Evolutionary conservation across 2,113 vertebrate genomes (phyloP), one percentile per base, ranked within the genome.

Genomic region (Monopterus albus): DNA sequence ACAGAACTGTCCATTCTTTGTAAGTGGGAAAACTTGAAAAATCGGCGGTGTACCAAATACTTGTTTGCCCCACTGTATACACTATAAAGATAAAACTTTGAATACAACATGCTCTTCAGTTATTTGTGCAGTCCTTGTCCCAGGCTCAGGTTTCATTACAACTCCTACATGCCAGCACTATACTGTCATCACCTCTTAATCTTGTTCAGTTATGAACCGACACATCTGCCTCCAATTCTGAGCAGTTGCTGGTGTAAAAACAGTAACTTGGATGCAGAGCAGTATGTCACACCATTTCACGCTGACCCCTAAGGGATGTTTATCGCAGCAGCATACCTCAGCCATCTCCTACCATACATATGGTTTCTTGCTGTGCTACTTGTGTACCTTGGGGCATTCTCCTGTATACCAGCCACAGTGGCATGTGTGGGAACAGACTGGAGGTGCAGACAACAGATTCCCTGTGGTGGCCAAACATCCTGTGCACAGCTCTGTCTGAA

Each of bases 391-490:
- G 11, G 53, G 38, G 65, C 64, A 57, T 28, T 38, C 36, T 75
- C 33, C 21, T 67, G 55, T 61, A 25, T 33, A 38, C 61, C 49
- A 71, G 64, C 70, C 67, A 77, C 50, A 14, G 25, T 68, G 36
- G n/a, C n/a, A 15, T 73, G 83, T 77, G 81, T 87, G 81, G 80
- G 72, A 86, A 79, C 75, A 73, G 51, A 72, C 71, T 55, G 73
- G 51, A 79, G 80, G 36, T 26, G 67, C 66, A 61, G 38, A 77
- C 64, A 76, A 72, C 53, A 45, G 76, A 8, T 80, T 80, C 58
- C 81, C 75, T n/a, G 72, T 1, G 21, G 67, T 40, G 78, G 55
- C 56, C 51, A 55, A 74, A 65, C 23, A 29, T 77, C 68, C 42
- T 43, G 65, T 20, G 46, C 36, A 25, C 45, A 56, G 58, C 68